Evolutionary conservation across 2,113 vertebrate genomes (phyloP).

Genomic region (Dryoscopus gambensis): DNA sequence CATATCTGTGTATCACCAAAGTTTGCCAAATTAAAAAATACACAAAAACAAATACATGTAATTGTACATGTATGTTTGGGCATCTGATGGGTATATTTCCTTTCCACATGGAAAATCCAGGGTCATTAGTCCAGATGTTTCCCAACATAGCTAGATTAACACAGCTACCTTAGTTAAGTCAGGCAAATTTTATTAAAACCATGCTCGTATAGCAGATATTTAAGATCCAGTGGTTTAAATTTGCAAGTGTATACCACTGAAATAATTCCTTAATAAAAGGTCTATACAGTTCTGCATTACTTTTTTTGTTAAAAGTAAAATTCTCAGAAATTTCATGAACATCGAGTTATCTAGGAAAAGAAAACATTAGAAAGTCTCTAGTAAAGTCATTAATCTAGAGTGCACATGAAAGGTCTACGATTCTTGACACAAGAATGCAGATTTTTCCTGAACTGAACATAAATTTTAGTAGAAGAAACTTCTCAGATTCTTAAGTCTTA

Average conservation of each 20-base stretch:
- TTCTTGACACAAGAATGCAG: not conserved
- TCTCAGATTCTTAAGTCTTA: not conserved
- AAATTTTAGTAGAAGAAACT: not conserved
- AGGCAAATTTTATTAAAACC: not conserved
- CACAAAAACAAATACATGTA: fast-evolving
- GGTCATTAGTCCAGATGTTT: not conserved
- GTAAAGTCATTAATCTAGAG: not conserved
- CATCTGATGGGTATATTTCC: not conserved
- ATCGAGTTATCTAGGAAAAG: not conserved
- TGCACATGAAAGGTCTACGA: not conserved
- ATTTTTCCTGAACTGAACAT: not conserved
- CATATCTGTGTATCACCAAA: fast-evolving
- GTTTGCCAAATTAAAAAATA: not conserved
- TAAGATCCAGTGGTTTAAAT: not conserved
- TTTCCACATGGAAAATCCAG: not conserved
- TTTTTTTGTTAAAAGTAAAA: not conserved
- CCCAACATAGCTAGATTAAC: not conserved
- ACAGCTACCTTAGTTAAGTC: not conserved
- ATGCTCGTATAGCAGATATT: not conserved
- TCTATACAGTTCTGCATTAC: not conserved
- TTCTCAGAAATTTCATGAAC: not conserved
- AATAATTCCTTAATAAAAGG: not conserved
- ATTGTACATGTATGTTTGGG: no score
- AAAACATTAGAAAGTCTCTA: no score
- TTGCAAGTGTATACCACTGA: not conserved